Base-by-base conservation (phyloP, 53 echinoderm and acorn worm species). In the Echinarachnius parma region DNA sequence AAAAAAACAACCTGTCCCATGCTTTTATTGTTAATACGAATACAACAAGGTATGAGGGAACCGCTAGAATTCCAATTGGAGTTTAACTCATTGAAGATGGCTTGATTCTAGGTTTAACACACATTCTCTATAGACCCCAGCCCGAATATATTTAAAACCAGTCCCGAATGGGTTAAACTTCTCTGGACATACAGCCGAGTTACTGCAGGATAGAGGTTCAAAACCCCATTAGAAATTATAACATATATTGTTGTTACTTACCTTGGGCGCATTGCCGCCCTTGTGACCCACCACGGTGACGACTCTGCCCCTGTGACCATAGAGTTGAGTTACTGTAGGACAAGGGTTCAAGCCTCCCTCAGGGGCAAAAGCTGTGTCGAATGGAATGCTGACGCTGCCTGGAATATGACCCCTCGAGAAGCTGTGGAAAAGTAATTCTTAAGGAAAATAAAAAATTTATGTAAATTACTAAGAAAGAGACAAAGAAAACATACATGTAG, bases 311-410 rank as follows among this genome's bases (percentile, higher is more conserved):
- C 88, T 88, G 85, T 98, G 90, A 80, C 66, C 79, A 66, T 83
- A 54, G 4, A 98, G 75, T 10, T 81, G 46, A 1, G 92, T 88
- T 35, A 92, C 88, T 9, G 91, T 88, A 56, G 80, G 78, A 62
- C 98, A 98, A 18, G 86, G 88, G 48, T 86, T 78, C 74, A 98
- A 65, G 78, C 92, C 98, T 22, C 98, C 98, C 61, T 98, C 98
- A 4, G 98, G 88, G 21, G 91, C 84, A 81, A 98, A 98, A 4
- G 92, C 98, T 55, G 82, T 77, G 68, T 98, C 86, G 62, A 98
- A 98, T 22, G 98, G 98, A 67, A 92, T 89, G 81, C 92, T 98
- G 52, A 92, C 55, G 49, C 98, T 98, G 26, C 75, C 47, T 14
- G 91, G 98, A 48, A 98, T 86, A 64, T 92, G 86, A 24, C 98